phyloP scores from a whole-genome alignment of 1,140 invertebrate genomes.

The Hesperophylax magnus region DNA sequence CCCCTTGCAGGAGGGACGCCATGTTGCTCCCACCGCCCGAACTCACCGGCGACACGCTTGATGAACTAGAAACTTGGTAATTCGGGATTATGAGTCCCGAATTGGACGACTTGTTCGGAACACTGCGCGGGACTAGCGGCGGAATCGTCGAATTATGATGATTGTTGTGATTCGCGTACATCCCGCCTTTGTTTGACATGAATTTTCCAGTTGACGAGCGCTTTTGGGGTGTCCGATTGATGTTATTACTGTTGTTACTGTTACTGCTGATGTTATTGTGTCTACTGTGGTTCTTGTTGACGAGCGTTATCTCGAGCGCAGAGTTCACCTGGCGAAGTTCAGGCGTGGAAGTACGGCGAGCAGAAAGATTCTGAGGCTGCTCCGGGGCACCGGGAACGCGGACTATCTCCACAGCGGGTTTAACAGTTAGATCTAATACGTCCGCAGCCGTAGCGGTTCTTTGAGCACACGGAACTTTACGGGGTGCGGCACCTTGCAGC shows the following conservation, averaged over 20 bases:
- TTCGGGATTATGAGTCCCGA: slow-evolving; percentile 59
- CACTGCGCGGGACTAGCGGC: slow-evolving; percentile 39
- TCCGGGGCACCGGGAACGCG: slow-evolving; percentile 61
- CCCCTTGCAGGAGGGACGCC: slow-evolving; percentile 48
- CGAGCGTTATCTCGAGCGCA: slow-evolving; percentile 74
- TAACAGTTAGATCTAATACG: slow-evolving; percentile 70
- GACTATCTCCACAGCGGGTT: slow-evolving; percentile 68
- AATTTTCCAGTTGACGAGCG: slow-evolving; percentile 67
- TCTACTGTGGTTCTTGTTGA: slow-evolving; percentile 65
- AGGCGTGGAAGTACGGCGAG: slow-evolving; percentile 62
- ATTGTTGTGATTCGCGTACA: background rate
- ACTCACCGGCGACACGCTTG: slow-evolving; percentile 60
- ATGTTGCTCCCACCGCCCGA: slow-evolving; percentile 50
- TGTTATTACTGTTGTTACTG: background rate
- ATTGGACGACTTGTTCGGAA: slow-evolving; percentile 44
- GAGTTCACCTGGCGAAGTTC: slow-evolving; percentile 45
- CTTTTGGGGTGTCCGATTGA: slow-evolving; percentile 62
- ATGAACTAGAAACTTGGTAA: slow-evolving; percentile 61
- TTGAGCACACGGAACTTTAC: slow-evolving; percentile 59
- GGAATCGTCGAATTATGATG: background rate
- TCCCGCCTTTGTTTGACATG: slow-evolving; percentile 60
- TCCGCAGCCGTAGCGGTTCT: slow-evolving; percentile 61
- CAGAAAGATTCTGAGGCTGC: slow-evolving; percentile 62
- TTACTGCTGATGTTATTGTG: slow-evolving; percentile 21
- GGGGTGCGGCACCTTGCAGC: slow-evolving; percentile 61